A percentile compares a stretch with the other conserved stretches of the same genome.
phyloP scores from a whole-genome alignment of 2,113 vertebrate genomes.

The Zingel zingel region DNA sequence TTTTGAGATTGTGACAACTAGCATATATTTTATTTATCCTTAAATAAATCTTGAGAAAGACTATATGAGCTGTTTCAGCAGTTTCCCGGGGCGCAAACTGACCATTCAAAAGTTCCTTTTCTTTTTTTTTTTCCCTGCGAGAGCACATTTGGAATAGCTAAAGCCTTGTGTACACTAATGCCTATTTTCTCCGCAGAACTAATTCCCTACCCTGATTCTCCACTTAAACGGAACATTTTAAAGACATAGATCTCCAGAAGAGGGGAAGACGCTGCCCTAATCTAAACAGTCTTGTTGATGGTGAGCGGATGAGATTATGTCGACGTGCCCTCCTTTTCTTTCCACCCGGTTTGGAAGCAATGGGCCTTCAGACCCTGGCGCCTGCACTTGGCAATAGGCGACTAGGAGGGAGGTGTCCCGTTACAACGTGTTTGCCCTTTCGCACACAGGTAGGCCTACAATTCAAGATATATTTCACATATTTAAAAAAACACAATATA shows the following conservation, averaged over 20 bases:
- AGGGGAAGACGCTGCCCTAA: slow-evolving; percentile 69
- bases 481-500: too few relatives aligned
- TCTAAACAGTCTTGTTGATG: slow-evolving; percentile 85
- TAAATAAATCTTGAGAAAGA: background rate
- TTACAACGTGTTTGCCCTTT: slow-evolving; percentile 60
- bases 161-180: background rate
- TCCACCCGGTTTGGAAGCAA: slow-evolving; percentile 76
- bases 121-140: background rate
- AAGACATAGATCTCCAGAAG: slow-evolving; percentile 54
- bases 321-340: slow-evolving; percentile 76
- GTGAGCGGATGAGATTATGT: slow-evolving; percentile 85
- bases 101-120: background rate
- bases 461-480: background rate
- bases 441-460: slow-evolving; percentile 29
- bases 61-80: background rate
- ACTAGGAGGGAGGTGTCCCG: slow-evolving; percentile 70
- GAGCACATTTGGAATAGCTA: background rate
- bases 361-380: slow-evolving; percentile 84
- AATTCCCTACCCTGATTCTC: background rate
- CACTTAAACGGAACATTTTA: slow-evolving; percentile 64
- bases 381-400: slow-evolving; percentile 80
- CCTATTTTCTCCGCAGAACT: background rate
- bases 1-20: background rate
- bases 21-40: background rate
- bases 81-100: too few relatives aligned